These are phyloP conservation scores for Diuraphis noxia DNA, from an alignment of 1,140 invertebrate genomes.

Conservation along the genomic window DNA sequence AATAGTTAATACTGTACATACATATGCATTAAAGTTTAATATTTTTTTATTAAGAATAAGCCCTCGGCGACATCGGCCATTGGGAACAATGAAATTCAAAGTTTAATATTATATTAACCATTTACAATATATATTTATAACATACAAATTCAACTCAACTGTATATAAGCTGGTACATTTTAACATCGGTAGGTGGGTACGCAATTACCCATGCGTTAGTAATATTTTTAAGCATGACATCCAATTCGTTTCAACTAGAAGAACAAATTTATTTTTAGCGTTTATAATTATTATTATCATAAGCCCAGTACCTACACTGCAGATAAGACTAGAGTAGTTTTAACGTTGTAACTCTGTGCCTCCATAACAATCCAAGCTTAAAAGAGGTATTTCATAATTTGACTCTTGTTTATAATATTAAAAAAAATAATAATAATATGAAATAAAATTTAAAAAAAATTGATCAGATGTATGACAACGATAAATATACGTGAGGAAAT, in stretches of 20 bases:
- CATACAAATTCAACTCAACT: background rate
- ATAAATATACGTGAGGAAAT: too few relatives aligned
- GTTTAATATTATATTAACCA: background rate
- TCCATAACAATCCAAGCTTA: too few relatives aligned
- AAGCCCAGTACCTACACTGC: background rate
- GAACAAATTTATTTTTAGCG: background rate
- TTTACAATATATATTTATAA: background rate
- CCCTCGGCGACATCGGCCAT: too few relatives aligned
- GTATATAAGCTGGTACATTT: background rate
- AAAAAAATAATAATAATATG: too few relatives aligned
- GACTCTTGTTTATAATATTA: too few relatives aligned
- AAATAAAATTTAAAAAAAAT: too few relatives aligned
- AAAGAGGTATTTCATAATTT: too few relatives aligned
- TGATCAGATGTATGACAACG: too few relatives aligned
- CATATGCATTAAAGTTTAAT: background rate
- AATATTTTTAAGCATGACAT: background rate
- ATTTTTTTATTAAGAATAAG: too few relatives aligned
- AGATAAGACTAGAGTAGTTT: too few relatives aligned
- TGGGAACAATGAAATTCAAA: too few relatives aligned
- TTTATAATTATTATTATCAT: background rate
- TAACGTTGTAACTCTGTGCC: too few relatives aligned
- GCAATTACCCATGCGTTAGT: background rate
- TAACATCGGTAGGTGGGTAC: background rate
- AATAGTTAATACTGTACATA: background rate
- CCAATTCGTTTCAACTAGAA: background rate